Evolutionary conservation across 1,140 invertebrate species (phyloP), one percentile per base, ranked within the genome.

Genomic region (Pseudomyrmex cubaensis): DNA sequence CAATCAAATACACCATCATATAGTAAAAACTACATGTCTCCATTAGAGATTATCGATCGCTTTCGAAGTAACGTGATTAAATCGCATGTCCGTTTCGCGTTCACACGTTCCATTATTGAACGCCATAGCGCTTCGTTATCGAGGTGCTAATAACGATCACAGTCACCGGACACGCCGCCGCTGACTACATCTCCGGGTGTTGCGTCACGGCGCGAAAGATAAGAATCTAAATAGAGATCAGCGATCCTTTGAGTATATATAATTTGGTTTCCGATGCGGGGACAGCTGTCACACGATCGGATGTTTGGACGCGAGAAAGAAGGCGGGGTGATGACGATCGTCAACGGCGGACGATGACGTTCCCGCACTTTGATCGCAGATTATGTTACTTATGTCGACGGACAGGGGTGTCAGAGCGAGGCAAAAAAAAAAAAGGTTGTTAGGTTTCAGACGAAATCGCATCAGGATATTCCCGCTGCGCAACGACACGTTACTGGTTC

Each of bases 191-290:
- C 85, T 73, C 75, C 62, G 67, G 59, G 56, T 57, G 76, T 85
- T 83, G 85, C 86, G 85, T 85, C 88, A 85, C 73, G 74, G 74
- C 35, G 44, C 59, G 73, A 44, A 67, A 84, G 93, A 94, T 94
- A 93, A 92, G 84, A 13, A 94, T 94, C 93, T 94, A 92, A 94
- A 94, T 93, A 94, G 92, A 94, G 93, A 94, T 94, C 90, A 90
- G 88, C 85, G 91, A 91, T 93, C 89, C 91, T 93, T 91, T 92
- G 93, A 93, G 92, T 91, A 91, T 93, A 35, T 35, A 92, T 93
- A 93, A 94, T 94, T 94, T 92, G 89, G 91, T 94, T 94, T 93
- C 90, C 90, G 91, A 90, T 91, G 90, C 92, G 89, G 91, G 90
- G 92, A 94, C 93, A 94, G 93, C 93, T 94, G 93, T 94, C 92